Base-by-base conservation (phyloP, 1,140 invertebrate species). In the Danaus plexippus region DNA sequence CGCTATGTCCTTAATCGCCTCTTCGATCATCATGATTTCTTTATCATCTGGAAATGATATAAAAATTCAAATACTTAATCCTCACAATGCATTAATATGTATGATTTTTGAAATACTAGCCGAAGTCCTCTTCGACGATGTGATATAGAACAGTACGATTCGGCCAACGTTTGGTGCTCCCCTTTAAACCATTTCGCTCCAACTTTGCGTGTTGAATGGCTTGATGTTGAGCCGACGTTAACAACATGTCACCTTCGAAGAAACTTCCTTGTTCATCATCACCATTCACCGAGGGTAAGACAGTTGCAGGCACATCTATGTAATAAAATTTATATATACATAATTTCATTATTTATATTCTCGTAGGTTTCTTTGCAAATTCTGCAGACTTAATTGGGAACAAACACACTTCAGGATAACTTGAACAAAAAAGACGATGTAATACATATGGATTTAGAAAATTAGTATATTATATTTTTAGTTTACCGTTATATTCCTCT, bases 121-220 rank as follows among this genome's bases (percentile, higher is more conserved):
- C 87, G 67, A 93, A 93, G 67, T 92, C 89, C 18, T 89, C 78
- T 13, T 90, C 83, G 42, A 88, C 74, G 40, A 93, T 92, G 43
- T 89, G 75, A 63, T 91, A 92, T 5, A 92, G 89, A 4, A 93
- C 88, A 5, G 90, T 87, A 1, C 88, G 90, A 40, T 88, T 82
- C 0, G 89, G 88, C 92, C 92, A 93, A 40, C 88, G 87, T 15
- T 82, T 84, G 1, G 85, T 77, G 1, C 80, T 87, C 52, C 90
- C 87, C 9, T 89, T 66, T 32, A 93, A 65, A 0, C 90, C 92
- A 61, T 93, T 92, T 52, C 90, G 75, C 43, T 66, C 59, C 22
- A 50, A 18, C 5, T 41, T 13, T 18, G 49, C 54, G 52, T 69
- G 61, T 6, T 66, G 44, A 13, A 88, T 64, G 1, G 75, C 81